Conservation (phyloP, 2,113 vertebrate genomes). For the Nibea coibor region DNA sequence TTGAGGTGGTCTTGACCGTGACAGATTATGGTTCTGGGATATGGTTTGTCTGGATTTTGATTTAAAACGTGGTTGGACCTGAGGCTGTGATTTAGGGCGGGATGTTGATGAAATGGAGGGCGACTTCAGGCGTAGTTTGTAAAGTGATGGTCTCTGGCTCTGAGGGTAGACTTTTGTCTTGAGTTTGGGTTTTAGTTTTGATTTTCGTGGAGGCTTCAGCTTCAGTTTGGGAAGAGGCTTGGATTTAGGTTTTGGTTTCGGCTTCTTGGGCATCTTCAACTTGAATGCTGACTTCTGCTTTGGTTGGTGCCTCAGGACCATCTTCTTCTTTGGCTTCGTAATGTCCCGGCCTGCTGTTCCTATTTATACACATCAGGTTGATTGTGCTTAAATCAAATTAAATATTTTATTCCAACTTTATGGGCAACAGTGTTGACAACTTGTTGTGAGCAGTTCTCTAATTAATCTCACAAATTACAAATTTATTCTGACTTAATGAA, state of each 20-base stretch:
- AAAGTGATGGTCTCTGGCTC: neutral
- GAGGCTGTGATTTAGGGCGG: neutral
- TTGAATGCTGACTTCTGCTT: conserved; percentile 60
- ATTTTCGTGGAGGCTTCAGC: neutral
- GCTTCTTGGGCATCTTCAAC: conserved; percentile 57
- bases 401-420: no score
- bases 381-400: no score
- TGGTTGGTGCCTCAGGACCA: conserved; percentile 31
- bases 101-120: neutral
- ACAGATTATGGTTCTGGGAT: conserved; percentile 28
- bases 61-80: neutral
- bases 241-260: conserved; percentile 19
- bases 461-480: no score
- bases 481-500: neutral
- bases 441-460: no score
- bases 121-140: neutral
- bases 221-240: conserved; percentile 34
- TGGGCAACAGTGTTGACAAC: no score
- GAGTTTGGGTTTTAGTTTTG: conserved; percentile 24
- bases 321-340: conserved; percentile 62
- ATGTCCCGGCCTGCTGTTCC: neutral
- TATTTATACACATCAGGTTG: no score
- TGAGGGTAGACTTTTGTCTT: conserved; percentile 20
- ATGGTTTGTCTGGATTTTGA: conserved; percentile 38
- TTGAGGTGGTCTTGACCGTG: neutral